Evolutionary conservation across 2,797 vertebrate species (phyloP), one percentile per base, ranked within the genome.

Genomic region (Myioborus melanocephalus): DNA sequence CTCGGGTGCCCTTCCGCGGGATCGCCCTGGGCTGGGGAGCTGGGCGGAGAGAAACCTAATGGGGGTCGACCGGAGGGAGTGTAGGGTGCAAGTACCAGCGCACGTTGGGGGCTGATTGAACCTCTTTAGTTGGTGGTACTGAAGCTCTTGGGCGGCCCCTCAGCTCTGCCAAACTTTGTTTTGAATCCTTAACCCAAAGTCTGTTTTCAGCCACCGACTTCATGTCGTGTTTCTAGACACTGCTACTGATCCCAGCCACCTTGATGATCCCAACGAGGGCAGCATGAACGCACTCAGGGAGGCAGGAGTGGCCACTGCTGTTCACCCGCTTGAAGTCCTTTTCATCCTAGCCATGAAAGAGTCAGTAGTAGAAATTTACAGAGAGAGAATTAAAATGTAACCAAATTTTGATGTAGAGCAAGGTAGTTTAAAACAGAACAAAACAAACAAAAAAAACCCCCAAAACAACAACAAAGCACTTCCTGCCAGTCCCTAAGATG

Each of bases 11-110:
- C 5, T 5, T 12, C 57, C 4, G 17, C 10, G 10, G 12, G 4
- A 37, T 27, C 8, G 20, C 32, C 17, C 8, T 6, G 1, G 12
- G 18, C 39, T 8, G 72, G 1, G 17, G 7, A 5, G 9, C 1
- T 22, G 72, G 32, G 12, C 7, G 16, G 28, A 22, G 68, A 19
- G 14, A 35, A 30, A 27, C 2, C 2, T 7, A 1, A 2, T 1
- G 28, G 12, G 6, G 6, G 15, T 46, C 8, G 1, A 1, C 16
- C 1, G 41, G 24, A 5, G 6, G 9, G 2, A 4, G 24, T 4
- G 7, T 17, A 18, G 15, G 4, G 28, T 14, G 11, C 37, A 2
- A 11, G 16, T 22, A 8, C 6, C 56, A 3, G 44, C 10, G 2
- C 5, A 6, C 24, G 9, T 0, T 30, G 32, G 27, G 4, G 11